phyloP scores from a whole-genome alignment of 2,888 invertebrate genomes.

The Drosophila neonasuta region DNA sequence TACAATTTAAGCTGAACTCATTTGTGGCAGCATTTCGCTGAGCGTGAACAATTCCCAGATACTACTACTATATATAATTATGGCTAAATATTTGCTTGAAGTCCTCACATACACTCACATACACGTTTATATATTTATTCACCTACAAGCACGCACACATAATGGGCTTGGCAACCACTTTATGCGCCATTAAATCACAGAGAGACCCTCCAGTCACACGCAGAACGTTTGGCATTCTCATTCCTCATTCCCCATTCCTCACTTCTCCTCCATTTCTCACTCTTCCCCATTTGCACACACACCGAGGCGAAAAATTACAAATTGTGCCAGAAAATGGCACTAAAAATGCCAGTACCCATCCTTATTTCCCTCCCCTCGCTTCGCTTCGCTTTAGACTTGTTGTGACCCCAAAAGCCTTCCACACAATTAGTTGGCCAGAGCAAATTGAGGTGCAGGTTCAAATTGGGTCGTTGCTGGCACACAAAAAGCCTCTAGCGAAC shows the following conservation, averaged over 20 bases:
- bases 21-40: constrained; percentile 8
- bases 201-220: constrained; percentile 38
- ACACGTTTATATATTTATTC: neutral
- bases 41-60: constrained; percentile 21
- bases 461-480: constrained; percentile 61
- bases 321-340: constrained; percentile 53
- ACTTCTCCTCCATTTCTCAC: neutral
- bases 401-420: constrained; percentile 56
- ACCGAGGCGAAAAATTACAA: constrained; percentile 48
- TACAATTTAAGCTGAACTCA: constrained; percentile 5
- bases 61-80: constrained; percentile 45
- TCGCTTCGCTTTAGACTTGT: constrained; percentile 11
- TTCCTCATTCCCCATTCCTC: constrained; percentile 3
- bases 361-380: neutral
- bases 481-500: constrained; percentile 23
- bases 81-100: constrained; percentile 52
- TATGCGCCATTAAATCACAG: constrained; percentile 64
- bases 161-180: constrained; percentile 54
- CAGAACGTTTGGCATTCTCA: constrained; percentile 20
- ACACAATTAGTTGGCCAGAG: constrained; percentile 72
- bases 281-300: constrained; percentile 7
- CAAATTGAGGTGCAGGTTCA: constrained; percentile 70
- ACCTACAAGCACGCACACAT: constrained; percentile 19
- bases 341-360: constrained; percentile 39
- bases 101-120: constrained; percentile 17